These are phyloP conservation scores for Atrina japonica DNA, from an alignment of 2,888 invertebrate species.

Conservation along the genomic window DNA sequence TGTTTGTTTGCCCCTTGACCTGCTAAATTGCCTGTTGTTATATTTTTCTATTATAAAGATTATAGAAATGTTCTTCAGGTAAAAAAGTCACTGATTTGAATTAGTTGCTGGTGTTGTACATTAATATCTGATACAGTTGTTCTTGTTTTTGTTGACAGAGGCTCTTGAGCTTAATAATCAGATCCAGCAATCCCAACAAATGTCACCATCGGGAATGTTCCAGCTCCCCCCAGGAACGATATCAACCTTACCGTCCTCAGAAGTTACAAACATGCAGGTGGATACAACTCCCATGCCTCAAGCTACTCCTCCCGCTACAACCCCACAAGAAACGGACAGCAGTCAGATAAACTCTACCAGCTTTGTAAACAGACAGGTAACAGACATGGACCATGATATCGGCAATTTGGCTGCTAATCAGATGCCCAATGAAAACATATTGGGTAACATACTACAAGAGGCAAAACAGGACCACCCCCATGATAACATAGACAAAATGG, in stretches of 20 bases:
- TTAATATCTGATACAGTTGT: too few relatives aligned
- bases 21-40: too few relatives aligned
- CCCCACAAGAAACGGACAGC: background rate
- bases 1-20: too few relatives aligned
- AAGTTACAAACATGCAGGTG: constrained; percentile 33
- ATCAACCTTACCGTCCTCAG: constrained; percentile 30
- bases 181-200: constrained; percentile 60
- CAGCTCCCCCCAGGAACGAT: constrained; percentile 66
- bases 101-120: too few relatives aligned
- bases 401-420: too few relatives aligned
- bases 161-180: constrained; percentile 69
- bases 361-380: too few relatives aligned
- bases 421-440: too few relatives aligned
- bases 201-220: constrained; percentile 59
- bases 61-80: too few relatives aligned
- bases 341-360: too few relatives aligned
- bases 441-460: constrained; percentile 23
- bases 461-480: constrained; percentile 25
- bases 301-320: background rate
- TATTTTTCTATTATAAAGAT: too few relatives aligned
- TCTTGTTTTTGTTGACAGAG: constrained; percentile 62
- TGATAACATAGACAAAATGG: constrained; percentile 28
- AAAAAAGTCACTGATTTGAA: too few relatives aligned
- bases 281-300: constrained; percentile 8
- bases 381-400: too few relatives aligned